Base-by-base conservation (phyloP, 1,140 invertebrate genomes). In the Himalopsyche phryganea region DNA sequence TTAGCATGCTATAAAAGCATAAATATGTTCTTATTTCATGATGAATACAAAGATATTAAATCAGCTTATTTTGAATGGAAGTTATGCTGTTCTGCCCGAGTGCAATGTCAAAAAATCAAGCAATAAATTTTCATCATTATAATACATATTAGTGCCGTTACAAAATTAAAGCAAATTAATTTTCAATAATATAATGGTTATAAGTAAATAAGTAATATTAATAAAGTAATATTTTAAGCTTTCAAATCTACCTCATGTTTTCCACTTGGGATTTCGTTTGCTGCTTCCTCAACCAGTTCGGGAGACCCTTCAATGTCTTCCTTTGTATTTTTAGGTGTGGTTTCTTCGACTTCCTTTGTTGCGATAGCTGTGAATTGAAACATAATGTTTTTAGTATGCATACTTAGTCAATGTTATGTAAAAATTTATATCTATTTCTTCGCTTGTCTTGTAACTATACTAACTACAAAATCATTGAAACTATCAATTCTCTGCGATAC, bases 171-270 rank as follows among this genome's bases (percentile, higher is more conserved):
- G 40, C 3, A 17, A 20, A 51, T 40, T 20, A 36, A 15, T 49
- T 20, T 20, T 49, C n/a, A 17, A 32, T 38, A 41, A 51, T 2
- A 18, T 17, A 40, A 40, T 13, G 18, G 38, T 40, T 51, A 18
- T 18, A 40, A 28, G 23, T 28, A 28, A 28, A 9, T 28, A 28
- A 28, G 3, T 28, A 28, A 28, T 28, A 28, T 17, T 45, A 45
- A 15, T 17, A 45, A 17, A 11, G 42, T 45, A 45, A 17, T 14
- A 44, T 42, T 20, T 59, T 57, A 60, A 53, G 52, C 48, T 64
- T 64, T 36, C 52, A 60, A 35, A 38, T 64, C 62, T 64, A 64
- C 62, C 62, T 64, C 62, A 23, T 41, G 35, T 49, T 57, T 49
- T n/a, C 40, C 53, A 15, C 36, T 48, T 10, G 62, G 62, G 38